These are phyloP conservation scores for Drosophila engyochracea DNA, from an alignment of 2,888 invertebrate species.

Conservation along the genomic window DNA sequence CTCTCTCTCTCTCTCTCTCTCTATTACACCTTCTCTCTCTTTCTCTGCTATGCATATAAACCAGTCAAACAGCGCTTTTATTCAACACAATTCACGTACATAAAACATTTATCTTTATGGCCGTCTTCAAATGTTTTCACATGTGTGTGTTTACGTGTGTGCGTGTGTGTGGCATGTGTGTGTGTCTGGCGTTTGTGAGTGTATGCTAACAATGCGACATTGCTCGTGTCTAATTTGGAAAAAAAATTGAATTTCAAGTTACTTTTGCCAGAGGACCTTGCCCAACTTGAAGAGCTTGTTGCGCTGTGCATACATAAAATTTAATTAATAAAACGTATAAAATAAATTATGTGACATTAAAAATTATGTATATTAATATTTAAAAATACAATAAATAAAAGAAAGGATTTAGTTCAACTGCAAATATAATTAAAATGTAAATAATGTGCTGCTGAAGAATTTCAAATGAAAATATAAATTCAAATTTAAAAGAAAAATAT, in stretches of 20 bases:
- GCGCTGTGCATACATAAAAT: conserved; percentile 58
- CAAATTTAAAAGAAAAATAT: background rate
- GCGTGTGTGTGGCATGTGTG: background rate
- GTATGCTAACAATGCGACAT: conserved; percentile 55
- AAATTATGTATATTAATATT: background rate
- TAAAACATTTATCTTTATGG: conserved; percentile 82
- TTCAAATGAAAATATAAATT: background rate
- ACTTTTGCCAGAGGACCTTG: conserved; percentile 22
- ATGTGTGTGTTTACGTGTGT: conserved; percentile 21
- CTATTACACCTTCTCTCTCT: background rate
- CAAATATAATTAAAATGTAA: background rate
- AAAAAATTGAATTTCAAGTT: conserved; percentile 50
- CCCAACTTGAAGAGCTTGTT: conserved; percentile 41
- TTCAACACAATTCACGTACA: conserved; percentile 81
- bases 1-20: background rate
- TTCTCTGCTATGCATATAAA: conserved; percentile 58
- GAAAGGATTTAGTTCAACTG: background rate
- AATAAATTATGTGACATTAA: background rate
- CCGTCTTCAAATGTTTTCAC: conserved; percentile 70
- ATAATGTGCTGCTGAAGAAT: background rate
- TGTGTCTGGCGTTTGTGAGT: conserved; percentile 1
- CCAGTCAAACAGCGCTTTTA: conserved; percentile 77
- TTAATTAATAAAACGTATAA: conserved; percentile 49
- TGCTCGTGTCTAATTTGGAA: conserved; percentile 67
- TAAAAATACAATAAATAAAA: background rate